phyloP scores from a whole-genome alignment of 2,888 invertebrate genomes.

The Apantesis nais region DNA sequence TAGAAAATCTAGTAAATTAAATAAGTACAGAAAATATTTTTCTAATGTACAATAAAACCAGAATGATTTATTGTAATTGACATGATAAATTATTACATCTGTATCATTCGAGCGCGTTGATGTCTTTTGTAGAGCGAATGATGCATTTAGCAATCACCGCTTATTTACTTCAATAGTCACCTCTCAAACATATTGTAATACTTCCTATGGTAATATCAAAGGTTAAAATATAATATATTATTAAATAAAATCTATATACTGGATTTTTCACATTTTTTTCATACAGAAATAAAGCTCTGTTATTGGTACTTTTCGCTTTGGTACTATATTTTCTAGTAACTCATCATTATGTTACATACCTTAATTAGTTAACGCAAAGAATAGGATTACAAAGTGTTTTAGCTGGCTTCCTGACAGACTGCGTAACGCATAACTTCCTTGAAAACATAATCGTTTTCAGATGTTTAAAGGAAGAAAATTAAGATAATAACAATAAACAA shows the following conservation, averaged over 20 bases:
- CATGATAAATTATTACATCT: not conserved
- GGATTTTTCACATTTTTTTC: not conserved
- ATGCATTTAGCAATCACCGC: slow-evolving; percentile 20
- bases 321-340: no score
- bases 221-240: slow-evolving; percentile 2
- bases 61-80: not conserved
- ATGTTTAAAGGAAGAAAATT: no score
- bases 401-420: no score
- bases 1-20: not conserved
- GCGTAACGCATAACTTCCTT: not conserved
- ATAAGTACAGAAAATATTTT: not conserved
- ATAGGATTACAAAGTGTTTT: no score
- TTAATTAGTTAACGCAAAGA: no score
- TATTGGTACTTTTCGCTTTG: no score
- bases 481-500: no score
- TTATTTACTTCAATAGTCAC: slow-evolving; percentile 16
- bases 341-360: no score
- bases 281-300: not conserved
- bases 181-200: not conserved
- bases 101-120: slow-evolving; percentile 69
- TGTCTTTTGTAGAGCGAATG: slow-evolving; percentile 68
- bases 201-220: not conserved
- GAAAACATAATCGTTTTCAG: no score
- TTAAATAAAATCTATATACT: not conserved
- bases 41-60: not conserved